phyloP scores from a whole-genome alignment of 2,888 invertebrate species.

The Rhyacophila evoluta region DNA sequence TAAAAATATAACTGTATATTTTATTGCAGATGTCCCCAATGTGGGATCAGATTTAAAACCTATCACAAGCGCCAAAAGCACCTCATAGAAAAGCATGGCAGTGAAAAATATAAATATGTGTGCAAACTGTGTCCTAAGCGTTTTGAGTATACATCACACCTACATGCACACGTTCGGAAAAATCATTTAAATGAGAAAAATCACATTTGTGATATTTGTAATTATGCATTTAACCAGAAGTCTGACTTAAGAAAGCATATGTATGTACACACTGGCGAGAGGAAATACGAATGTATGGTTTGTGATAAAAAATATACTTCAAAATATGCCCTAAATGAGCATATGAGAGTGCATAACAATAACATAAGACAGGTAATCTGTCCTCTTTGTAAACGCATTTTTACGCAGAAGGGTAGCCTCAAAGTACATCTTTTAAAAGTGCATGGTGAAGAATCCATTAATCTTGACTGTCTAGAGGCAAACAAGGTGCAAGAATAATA shows the following conservation, averaged over 20 bases:
- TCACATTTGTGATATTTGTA: background rate
- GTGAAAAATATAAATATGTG: background rate
- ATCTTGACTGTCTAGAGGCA: too few relatives aligned
- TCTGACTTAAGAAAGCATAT: background rate
- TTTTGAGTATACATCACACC: background rate
- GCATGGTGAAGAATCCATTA: background rate
- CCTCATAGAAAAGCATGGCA: background rate
- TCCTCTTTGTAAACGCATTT: background rate
- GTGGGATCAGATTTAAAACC: background rate
- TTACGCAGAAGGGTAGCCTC: background rate
- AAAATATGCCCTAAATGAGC: background rate
- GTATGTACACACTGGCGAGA: conserved; percentile 6
- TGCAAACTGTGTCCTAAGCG: conserved; percentile 34
- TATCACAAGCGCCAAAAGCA: background rate
- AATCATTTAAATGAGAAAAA: conserved; percentile 29
- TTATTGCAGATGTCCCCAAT: conserved; percentile 27
- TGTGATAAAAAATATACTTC: background rate
- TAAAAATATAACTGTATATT: too few relatives aligned
- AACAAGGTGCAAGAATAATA: too few relatives aligned
- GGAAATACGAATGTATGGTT: background rate
- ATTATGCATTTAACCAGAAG: background rate
- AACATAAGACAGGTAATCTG: background rate
- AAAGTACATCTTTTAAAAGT: background rate
- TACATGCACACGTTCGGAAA: conserved; percentile 20
- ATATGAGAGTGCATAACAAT: background rate